These are phyloP conservation scores for Charanyca ferruginea DNA, from an alignment of 2,888 invertebrate species.

Conservation along the genomic window DNA sequence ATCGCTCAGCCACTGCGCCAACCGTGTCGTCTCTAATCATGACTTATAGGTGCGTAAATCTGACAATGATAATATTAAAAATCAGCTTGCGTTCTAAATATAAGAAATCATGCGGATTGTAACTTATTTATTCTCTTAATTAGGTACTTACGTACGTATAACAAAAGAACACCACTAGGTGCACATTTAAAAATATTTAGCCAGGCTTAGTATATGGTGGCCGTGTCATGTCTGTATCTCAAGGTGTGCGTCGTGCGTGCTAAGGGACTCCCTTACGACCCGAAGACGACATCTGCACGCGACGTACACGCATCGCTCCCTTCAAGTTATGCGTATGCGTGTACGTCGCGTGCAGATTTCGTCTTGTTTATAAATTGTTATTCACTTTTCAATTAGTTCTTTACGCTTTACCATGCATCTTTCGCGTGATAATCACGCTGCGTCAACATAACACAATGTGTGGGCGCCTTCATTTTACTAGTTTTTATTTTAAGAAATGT, in stretches of 20 bases:
- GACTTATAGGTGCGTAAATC: no score
- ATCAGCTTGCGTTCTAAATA: not conserved
- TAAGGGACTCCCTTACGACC: no score
- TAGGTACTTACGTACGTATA: no score
- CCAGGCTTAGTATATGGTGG: not conserved
- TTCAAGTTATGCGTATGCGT: no score
- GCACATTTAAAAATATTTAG: not conserved
- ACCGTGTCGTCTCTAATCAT: no score
- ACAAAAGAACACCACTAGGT: not conserved
- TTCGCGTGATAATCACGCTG: constrained; percentile 24
- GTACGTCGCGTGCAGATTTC: not conserved
- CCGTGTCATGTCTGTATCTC: not conserved
- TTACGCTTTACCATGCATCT: constrained; percentile 7
- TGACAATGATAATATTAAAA: not conserved
- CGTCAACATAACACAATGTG: constrained; percentile 6
- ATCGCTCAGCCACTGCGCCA: no score
- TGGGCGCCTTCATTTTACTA: constrained; percentile 3
- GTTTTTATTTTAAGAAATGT: not conserved
- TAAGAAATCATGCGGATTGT: not conserved
- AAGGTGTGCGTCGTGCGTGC: not conserved
- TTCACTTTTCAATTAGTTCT: constrained; percentile 7
- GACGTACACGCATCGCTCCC: no score
- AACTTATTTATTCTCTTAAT: no score
- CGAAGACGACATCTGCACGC: no score
- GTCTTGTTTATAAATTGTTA: constrained; percentile 8